Base-by-base conservation (phyloP, 2,888 invertebrate genomes). In the Ornithoptera priamus region DNA sequence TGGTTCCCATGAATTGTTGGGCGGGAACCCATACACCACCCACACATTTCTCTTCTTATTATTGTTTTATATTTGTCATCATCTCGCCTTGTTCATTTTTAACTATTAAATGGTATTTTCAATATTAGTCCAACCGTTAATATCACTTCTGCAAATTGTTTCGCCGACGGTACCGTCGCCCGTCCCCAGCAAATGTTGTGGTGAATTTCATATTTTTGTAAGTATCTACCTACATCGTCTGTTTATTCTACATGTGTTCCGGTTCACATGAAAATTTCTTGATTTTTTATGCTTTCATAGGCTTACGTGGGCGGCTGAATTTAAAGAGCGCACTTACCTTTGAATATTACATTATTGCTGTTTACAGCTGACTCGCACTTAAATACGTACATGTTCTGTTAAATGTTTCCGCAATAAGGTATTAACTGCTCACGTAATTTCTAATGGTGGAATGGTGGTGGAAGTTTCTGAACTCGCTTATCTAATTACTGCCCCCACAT, bases 191-290 rank as follows among this genome's bases (percentile, higher is more conserved):
- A 91, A 92, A 92, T 92, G 92, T 91, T 91, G 92, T 90, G 92
- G 92, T 92, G 92, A 92, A 92, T 92, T 92, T 92, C 92, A 92
- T 92, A 92, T 92, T 92, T 92, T 92, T 91, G 90, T 91, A 91
- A 92, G 92, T 92, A 92, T 91, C 90, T 90, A 88, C 92, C 90
- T 90, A 86, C 92, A 87, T 83, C 84, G 90, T 87, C 88, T 92
- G 92, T 90, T 91, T 92, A 92, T 90, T 89, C 88, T 87, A 85
- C 92, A 92, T 89, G 88, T 92, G 92, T 92, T 91, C 89, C 80
- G 90, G 92, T 92, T 92, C 92, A 90, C 92, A 92, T 92, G 90
- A 86, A 84, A 87, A 87, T 89, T 85, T 89, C 87, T 90, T 89
- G 87, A 89, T 92, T 92, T 92, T 92, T 92, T 92, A 90, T 88